Evolutionary conservation across 2,797 vertebrate genomes (phyloP).

Genomic region (Picus viridis): DNA sequence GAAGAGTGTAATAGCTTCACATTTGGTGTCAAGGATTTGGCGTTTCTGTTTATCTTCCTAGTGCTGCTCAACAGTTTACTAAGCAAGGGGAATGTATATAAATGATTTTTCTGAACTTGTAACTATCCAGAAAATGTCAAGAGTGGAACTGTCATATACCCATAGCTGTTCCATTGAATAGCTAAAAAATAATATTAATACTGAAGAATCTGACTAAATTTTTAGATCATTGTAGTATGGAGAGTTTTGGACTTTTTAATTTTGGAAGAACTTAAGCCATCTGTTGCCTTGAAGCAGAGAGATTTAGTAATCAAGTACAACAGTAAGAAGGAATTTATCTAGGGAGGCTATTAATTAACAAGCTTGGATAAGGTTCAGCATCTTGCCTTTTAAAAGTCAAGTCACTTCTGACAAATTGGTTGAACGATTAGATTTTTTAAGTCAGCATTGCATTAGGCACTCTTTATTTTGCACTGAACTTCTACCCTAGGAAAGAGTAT

Average conservation of each 20-base stretch:
- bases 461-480: slow-evolving; percentile 24
- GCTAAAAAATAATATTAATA: slow-evolving; percentile 28
- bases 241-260: slow-evolving; percentile 71
- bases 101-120: neutral
- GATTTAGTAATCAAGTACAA: slow-evolving; percentile 78
- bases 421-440: slow-evolving; percentile 58
- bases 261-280: slow-evolving; percentile 77
- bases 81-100: neutral
- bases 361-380: slow-evolving; percentile 77
- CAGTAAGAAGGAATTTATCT: slow-evolving; percentile 78
- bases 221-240: slow-evolving; percentile 48
- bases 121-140: neutral
- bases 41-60: neutral
- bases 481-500: neutral
- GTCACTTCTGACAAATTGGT: slow-evolving; percentile 49
- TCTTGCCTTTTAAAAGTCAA: slow-evolving; percentile 71
- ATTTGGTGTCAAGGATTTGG: neutral
- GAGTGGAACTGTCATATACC: neutral
- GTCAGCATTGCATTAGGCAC: slow-evolving; percentile 16
- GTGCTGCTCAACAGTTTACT: neutral
- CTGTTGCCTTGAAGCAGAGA: slow-evolving; percentile 79
- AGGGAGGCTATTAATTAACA: slow-evolving; percentile 81
- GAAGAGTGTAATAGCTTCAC: neutral
- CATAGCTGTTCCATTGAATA: slow-evolving; percentile 28
- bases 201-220: slow-evolving; percentile 67